Evolutionary conservation across 2,797 vertebrate species (phyloP), one percentile per base, ranked within the genome.

Genomic region (Epinephelus awoara): DNA sequence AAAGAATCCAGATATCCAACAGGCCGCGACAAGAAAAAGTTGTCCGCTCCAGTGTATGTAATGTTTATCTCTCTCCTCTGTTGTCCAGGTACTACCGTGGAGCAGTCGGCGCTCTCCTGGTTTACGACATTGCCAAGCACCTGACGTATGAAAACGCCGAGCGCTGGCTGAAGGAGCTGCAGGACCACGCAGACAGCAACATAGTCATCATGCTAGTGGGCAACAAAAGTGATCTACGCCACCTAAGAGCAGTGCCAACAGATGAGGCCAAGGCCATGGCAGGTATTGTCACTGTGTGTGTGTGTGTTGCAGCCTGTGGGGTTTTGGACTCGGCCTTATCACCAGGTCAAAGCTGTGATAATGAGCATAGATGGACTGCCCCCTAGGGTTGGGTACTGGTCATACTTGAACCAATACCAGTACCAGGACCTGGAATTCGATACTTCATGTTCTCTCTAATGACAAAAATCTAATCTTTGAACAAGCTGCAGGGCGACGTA

Each of bases 71-170:
- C 50, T 42, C 13, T 69, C 64, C 23, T 34, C 0, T 18, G 19
- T 51, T 13, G 19, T 68, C 4, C 92, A 97, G 97, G 25, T 97
- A 97, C 78, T 97, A 97, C 86, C 94, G 96, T 0, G 96, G 97
- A 2, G 96, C 97, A 0, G 96, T 97, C 1, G 97, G 97, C 8
- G 96, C 97, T 0, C 95, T 97, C 47, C 79, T 97, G 0, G 96
- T 97, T 23, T 97, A 97, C 0, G 97, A 97, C 93, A 97, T 97
- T 0, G 96, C 97, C 75, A 97, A 97, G 76, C 97, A 97, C 92
- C 92, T 97, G 94, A 97, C 96, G 0, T 97, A 97, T 0, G 97
- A 97, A 82, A 97, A 97, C 0, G 96, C 96, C 0, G 96, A 97
- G 89, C 96, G 96, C 84, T 97, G 97, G 97, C 94, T 97, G 83